These are phyloP conservation scores for Nomada hirtipes DNA, from an alignment of 2,888 invertebrate genomes.

Conservation along the genomic window DNA sequence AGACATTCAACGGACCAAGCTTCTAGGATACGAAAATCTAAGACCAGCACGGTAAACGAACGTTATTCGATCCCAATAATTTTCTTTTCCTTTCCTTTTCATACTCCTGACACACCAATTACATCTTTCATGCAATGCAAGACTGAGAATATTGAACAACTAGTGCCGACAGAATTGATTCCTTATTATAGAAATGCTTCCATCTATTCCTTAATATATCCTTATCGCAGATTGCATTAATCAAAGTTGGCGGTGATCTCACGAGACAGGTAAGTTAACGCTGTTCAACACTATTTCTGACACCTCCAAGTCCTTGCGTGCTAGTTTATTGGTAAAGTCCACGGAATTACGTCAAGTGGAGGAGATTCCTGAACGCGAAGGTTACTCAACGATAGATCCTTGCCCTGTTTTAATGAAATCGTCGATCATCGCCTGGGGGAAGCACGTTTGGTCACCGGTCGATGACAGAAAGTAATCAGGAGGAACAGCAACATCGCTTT, in stretches of 20 bases:
- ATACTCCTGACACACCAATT: no score
- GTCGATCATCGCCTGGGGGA: not conserved
- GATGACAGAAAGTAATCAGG: conserved; percentile 13
- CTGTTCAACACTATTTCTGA: conserved; percentile 10
- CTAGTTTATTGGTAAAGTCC: conserved; percentile 2
- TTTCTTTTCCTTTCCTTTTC: not conserved
- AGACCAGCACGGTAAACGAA: not conserved
- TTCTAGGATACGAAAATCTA: not conserved
- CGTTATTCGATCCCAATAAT: not conserved
- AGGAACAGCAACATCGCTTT: conserved; percentile 37
- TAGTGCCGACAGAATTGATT: not conserved
- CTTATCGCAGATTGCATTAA: conserved; percentile 1
- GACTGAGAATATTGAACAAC: not conserved
- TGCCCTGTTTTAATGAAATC: not conserved
- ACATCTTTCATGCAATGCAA: not conserved
- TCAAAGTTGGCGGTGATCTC: conserved; percentile 6
- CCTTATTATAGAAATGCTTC: not conserved
- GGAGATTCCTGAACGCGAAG: not conserved
- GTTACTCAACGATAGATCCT: conserved; percentile 11
- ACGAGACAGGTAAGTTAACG: not conserved
- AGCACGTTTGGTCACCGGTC: conserved; percentile 15
- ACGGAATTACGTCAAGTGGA: not conserved
- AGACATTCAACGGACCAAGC: not conserved
- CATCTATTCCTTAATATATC: not conserved
- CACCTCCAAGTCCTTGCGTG: not conserved